Evolutionary conservation across 2,888 invertebrate species (phyloP), one percentile per base, ranked within the genome.

Genomic region (Selenia dentaria): DNA sequence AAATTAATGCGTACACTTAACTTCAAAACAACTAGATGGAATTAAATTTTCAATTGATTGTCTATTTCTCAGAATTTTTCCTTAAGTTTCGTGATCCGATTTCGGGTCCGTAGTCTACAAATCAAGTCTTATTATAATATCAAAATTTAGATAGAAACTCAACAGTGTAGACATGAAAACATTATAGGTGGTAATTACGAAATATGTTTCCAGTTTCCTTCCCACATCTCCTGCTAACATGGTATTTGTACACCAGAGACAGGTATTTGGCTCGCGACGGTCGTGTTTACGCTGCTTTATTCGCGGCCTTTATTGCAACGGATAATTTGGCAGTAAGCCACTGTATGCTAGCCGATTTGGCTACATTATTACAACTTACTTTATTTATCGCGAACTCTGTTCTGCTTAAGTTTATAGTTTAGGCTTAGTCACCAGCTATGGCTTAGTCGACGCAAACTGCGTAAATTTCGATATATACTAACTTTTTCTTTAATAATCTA

Each of bases 261-360:
- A 57, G 53, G 53, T 55, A 58, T 55, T 58, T 55, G 44, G 45
- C 51, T 40, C 37, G 49, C 45, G 44, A 26, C 45, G 38, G 48
- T 53, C 28, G 34, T 47, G 44, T 58, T 44, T 37, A 10, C 6
- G 37, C 37, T 48, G 32, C 41, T 48, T 45, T 43, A 43, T 54
- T 42, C 44, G 39, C 28, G 32, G 36, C 36, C 38, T 54, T 42
- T 51, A 55, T 53, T 51, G 38, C 42, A 37, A 39, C 35, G 40
- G 37, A 51, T 48, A 49, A 51, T 58, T 53, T 58, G 58, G 58
- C 58, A 33, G 37, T 43, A 40, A 51, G 58, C 58, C 58, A 58
- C 47, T 45, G 39, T 28, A 40, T 49, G 36, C 44, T 39, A 37
- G 32, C 37, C 43, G 48, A 54, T 54, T 52, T 38, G 50, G 41